Conservation (phyloP, 2,888 invertebrate species). For the Drosophila yooni region DNA sequence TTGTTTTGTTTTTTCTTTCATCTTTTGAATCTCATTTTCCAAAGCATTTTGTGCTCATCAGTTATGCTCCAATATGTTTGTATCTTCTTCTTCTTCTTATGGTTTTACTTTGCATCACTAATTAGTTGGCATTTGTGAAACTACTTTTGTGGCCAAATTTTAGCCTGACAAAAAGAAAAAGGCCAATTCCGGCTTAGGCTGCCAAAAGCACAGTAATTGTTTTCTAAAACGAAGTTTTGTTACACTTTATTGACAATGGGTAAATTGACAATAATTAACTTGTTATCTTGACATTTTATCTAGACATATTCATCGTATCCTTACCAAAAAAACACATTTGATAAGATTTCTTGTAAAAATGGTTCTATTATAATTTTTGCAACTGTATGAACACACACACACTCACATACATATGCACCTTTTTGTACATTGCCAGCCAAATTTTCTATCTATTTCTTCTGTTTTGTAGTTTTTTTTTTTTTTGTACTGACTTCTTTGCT, state of each 20-base stretch:
- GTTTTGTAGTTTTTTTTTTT: constrained; percentile 10
- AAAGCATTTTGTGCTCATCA: constrained; percentile 42
- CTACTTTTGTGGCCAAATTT: constrained; percentile 43
- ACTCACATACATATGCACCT: not conserved
- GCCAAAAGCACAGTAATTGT: constrained; percentile 30
- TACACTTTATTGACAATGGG: not conserved
- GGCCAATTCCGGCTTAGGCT: not conserved
- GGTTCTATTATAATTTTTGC: not conserved
- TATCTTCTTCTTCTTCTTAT: not conserved
- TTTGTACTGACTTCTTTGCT: constrained; percentile 24
- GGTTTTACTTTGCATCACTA: constrained; percentile 19
- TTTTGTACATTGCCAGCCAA: constrained; percentile 12
- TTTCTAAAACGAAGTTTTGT: constrained; percentile 10
- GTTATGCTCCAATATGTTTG: constrained; percentile 55
- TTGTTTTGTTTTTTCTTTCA: not conserved
- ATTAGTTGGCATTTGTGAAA: constrained; percentile 48
- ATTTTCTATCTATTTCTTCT: constrained; percentile 14
- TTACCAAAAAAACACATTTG: too few species aligned
- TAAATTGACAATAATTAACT: not conserved
- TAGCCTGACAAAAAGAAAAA: constrained; percentile 17
- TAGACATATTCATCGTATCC: too few species aligned
- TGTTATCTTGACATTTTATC: not conserved
- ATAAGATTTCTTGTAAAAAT: not conserved
- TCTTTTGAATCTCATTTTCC: constrained; percentile 37
- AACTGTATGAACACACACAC: not conserved